Evolutionary conservation across 2,797 vertebrate species (phyloP).

Genomic region (Rallus crepitans): DNA sequence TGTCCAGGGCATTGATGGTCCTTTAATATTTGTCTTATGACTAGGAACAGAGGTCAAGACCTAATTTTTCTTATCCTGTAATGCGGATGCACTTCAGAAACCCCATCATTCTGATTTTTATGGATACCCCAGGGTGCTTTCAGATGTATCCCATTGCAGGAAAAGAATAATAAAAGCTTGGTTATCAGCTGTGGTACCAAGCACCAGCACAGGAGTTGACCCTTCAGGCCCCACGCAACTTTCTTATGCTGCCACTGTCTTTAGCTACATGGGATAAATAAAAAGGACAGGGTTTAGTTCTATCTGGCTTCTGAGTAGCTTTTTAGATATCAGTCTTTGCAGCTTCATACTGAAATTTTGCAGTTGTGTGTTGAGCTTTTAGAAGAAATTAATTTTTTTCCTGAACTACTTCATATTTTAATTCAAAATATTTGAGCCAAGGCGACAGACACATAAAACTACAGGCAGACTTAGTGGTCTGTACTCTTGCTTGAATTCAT

Average conservation of each 20-base stretch:
- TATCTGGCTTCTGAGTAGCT: not conserved
- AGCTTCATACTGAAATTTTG: not conserved
- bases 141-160: not conserved
- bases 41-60: not conserved
- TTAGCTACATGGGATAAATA: not conserved
- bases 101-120: not conserved
- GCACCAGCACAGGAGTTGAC: not conserved
- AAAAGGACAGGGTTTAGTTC: not conserved
- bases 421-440: not conserved
- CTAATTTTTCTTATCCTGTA: not conserved
- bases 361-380: not conserved
- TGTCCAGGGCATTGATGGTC: not conserved
- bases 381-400: not conserved
- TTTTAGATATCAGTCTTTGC: not conserved
- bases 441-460: accelerated
- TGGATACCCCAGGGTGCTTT: not conserved
- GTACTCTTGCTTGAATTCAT: not conserved
- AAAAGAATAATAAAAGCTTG: not conserved
- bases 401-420: not conserved
- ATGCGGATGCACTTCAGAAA: not conserved
- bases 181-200: not conserved
- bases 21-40: not conserved
- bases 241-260: not conserved
- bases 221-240: not conserved
- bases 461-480: not conserved